These are phyloP conservation scores for Drosophila niveifrons DNA, from an alignment of 2,888 invertebrate genomes.

Conservation along the genomic window DNA sequence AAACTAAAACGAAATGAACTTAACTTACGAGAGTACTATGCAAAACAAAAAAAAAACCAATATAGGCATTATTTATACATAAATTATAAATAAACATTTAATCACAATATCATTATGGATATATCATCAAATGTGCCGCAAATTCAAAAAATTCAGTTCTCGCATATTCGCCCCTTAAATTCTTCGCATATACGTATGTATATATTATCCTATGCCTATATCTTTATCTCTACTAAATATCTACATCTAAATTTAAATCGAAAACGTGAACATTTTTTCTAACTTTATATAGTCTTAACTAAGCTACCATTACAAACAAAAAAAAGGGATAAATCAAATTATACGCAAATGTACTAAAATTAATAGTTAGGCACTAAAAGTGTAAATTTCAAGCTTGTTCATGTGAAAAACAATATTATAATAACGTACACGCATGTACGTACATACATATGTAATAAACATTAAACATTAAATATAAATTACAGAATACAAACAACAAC, in stretches of 20 bases:
- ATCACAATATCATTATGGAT: slow-evolving; percentile 25
- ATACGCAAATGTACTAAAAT: slow-evolving; percentile 71
- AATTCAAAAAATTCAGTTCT: slow-evolving; percentile 23
- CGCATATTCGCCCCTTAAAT: slow-evolving; percentile 32
- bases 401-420: slow-evolving; percentile 35
- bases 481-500: slow-evolving; percentile 34
- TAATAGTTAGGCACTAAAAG: slow-evolving; percentile 71
- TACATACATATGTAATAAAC: slow-evolving; percentile 25
- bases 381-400: slow-evolving; percentile 60
- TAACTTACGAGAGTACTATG: slow-evolving; percentile 21
- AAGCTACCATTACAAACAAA: slow-evolving; percentile 37
- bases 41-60: slow-evolving; percentile 17
- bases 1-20: slow-evolving; percentile 24
- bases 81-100: slow-evolving; percentile 22
- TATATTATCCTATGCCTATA: slow-evolving; percentile 29
- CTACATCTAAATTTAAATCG: slow-evolving; percentile 19
- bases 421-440: slow-evolving; percentile 23
- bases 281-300: slow-evolving; percentile 50
- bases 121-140: slow-evolving; percentile 34
- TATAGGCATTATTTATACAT: slow-evolving; percentile 37
- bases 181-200: slow-evolving; percentile 38
- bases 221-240: slow-evolving; percentile 26
- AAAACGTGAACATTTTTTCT: slow-evolving; percentile 37
- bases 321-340: slow-evolving; percentile 51
- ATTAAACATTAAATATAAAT: slow-evolving; percentile 43